Evolutionary conservation across 2,888 invertebrate genomes (phyloP), one percentile per base, ranked within the genome.

Genomic region (Nemoura dubitans): DNA sequence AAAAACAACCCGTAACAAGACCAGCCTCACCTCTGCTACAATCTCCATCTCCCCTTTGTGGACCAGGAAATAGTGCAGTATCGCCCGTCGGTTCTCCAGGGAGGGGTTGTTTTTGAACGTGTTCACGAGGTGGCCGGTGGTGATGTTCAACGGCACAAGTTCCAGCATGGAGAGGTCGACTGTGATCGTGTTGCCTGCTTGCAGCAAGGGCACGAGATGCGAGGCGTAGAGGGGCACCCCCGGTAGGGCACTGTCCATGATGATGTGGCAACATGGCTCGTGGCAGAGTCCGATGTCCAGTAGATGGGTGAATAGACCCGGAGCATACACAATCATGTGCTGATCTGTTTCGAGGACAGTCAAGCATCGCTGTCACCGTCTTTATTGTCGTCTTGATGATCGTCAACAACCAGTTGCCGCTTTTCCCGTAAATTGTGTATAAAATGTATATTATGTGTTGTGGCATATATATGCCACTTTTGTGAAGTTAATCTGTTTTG

Each of bases 221-320:
- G 94, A 94, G 2, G 94, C 93, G 26, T 93, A 92, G 0, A 92
- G 91, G n/a, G 92, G 91, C 77, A 93, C 92, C 0, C 96, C 94
- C 26, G 95, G 93, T 0, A 96, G 94, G n/a, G 78, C 78, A 30
- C 86, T 91, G 91, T 96, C 96, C 82, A 95, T 92, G 25, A 89
- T 86, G 86, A 97, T 94, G 90, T 97, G 96, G 89, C 96, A 96
- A 89, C 95, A 95, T 0, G 97, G 97, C 90, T 97, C 97, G 91
- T 97, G 97, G 89, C 94, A 94, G 14, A 95, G 92, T 2, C 97
- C 96, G 83, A 97, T 95, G 92, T 98, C 98, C 86, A 98, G 92
- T 30, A 98, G 92, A 90, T 98, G 97, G 0, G 96, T 95, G 92
- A 97, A 98, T 42, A 96, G 93, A 90, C 95, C 96, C 21, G 97